These are phyloP conservation scores for Lutjanus campechanus DNA, from an alignment of 2,797 vertebrate genomes.

Conservation along the genomic window DNA sequence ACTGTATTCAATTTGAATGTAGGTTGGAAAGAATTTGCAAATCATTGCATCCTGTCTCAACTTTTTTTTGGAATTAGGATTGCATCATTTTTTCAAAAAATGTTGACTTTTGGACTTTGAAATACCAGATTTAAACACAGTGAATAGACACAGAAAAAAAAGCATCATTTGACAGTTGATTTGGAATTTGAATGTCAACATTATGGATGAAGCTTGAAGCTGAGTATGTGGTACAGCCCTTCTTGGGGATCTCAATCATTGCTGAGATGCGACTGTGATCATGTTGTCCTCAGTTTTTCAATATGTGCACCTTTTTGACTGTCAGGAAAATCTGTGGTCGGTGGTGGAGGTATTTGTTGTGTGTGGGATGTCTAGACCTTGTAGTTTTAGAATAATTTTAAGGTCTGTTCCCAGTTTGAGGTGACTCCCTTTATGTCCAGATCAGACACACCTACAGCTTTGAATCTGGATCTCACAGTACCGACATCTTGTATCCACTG, in stretches of 20 bases:
- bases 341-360: slow-evolving; percentile 4
- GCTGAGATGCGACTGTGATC: background rate
- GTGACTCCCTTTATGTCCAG: slow-evolving; percentile 17
- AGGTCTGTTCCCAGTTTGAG: slow-evolving; percentile 27
- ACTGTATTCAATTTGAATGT: no score
- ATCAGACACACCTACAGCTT: slow-evolving; percentile 37
- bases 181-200: no score
- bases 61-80: no score
- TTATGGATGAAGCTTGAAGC: no score
- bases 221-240: no score
- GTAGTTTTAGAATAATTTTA: slow-evolving; percentile 10
- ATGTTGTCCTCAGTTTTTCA: background rate
- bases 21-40: no score
- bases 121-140: no score
- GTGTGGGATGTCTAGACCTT: slow-evolving; percentile 27
- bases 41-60: no score
- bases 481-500: slow-evolving; percentile 32
- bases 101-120: no score
- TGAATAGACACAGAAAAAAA: no score
- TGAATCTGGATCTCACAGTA: slow-evolving; percentile 36
- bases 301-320: background rate
- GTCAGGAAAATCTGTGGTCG: background rate
- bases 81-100: no score
- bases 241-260: background rate
- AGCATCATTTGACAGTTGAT: no score